A percentile compares a stretch with the other conserved stretches of the same genome.
phyloP scores from a whole-genome alignment of 37 sponge, comb jelly and placozoan species.

The Aplysina aerophoba region DNA sequence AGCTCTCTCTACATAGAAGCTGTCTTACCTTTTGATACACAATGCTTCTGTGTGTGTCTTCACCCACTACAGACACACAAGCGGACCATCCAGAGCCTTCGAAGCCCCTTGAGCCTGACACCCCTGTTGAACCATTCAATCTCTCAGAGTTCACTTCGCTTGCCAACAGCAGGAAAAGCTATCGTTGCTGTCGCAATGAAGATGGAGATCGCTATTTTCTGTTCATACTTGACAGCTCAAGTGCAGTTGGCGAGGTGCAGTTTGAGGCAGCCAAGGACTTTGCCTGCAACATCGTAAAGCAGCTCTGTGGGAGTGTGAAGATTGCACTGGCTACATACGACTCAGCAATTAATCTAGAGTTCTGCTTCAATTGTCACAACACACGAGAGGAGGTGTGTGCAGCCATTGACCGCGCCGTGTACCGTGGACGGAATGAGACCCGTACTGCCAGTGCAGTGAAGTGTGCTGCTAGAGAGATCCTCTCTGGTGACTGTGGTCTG shows the following conservation, averaged over 20 bases:
- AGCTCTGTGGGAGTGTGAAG: conserved; percentile 17
- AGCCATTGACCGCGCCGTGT: background rate
- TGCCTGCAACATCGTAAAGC: background rate
- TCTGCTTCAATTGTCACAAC: background rate
- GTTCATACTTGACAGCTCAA: background rate
- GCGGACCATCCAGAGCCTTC: background rate
- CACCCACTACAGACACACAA: background rate
- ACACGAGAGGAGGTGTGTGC: conserved; percentile 3
- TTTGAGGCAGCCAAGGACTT: background rate
- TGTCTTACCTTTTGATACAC: too few species aligned
- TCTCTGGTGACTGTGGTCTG: background rate
- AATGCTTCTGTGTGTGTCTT: too few species aligned
- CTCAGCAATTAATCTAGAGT: background rate
- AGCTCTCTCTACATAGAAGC: too few species aligned
- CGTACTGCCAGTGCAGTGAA: background rate
- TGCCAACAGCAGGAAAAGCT: background rate
- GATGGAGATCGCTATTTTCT: background rate
- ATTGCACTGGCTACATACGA: background rate
- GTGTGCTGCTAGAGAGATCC: background rate
- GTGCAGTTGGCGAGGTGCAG: background rate
- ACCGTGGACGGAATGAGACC: conserved; percentile 1
- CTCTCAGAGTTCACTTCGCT: background rate
- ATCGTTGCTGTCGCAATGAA: background rate
- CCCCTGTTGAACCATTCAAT: conserved; percentile 19
- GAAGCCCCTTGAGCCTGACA: background rate